Percentiles rank a stretch among this genome's conserved stretches.
Conservation (phyloP, 92 coral and sea anemone genomes). For the Scolanthus callimorphus region DNA sequence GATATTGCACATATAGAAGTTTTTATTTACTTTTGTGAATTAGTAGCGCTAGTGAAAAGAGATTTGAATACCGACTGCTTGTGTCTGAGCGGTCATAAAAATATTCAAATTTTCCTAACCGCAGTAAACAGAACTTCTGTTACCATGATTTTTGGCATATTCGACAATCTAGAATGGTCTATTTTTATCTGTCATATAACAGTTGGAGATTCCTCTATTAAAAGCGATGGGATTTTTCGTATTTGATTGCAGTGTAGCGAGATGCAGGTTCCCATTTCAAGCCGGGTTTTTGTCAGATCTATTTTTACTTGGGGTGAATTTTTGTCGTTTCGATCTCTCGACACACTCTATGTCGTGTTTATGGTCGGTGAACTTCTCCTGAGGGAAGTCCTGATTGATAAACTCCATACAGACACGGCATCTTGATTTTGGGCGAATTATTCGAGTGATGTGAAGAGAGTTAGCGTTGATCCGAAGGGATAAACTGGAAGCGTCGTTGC, state of each 20-base stretch:
- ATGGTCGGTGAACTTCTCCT: neutral
- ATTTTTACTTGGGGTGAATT: neutral
- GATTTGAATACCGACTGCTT: too few relatives aligned
- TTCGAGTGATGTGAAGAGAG: conserved; percentile 4
- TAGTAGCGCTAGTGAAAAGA: neutral
- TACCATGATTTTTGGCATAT: neutral
- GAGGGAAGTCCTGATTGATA: neutral
- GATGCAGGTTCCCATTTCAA: too few relatives aligned
- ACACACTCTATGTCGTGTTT: neutral
- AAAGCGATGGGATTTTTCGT: neutral
- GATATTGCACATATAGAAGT: too few relatives aligned
- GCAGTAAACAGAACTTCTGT: neutral
- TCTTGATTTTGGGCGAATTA: neutral
- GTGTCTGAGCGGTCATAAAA: neutral
- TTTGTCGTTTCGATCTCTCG: neutral
- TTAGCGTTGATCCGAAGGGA: neutral
- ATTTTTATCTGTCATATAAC: conserved; percentile 1
- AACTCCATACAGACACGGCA: neutral
- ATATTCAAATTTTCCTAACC: neutral
- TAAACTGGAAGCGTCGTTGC: neutral
- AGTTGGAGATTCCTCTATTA: conserved; percentile 10
- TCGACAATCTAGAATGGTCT: neutral
- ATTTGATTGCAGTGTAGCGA: too few relatives aligned
- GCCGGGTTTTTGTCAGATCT: too few relatives aligned
- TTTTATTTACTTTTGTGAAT: neutral